Percentiles rank a stretch among this genome's conserved stretches.
phyloP scores from a whole-genome alignment of 2,113 vertebrate species.

The Ceyx margarethae region DNA sequence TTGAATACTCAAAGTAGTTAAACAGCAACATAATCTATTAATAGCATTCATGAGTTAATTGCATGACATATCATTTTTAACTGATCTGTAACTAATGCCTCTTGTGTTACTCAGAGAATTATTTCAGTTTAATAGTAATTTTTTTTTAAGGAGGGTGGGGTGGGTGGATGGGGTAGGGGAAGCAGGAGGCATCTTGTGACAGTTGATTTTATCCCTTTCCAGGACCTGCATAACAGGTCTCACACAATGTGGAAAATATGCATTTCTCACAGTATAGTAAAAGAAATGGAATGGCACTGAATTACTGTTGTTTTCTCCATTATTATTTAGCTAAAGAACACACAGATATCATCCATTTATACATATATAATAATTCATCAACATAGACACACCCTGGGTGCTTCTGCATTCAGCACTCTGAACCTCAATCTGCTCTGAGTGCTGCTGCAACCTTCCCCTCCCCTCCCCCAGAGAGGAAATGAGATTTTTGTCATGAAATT shows the following conservation, averaged over 20 bases:
- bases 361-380: too few species aligned
- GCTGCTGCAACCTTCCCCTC: not conserved
- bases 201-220: not conserved
- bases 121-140: not conserved
- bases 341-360: too few species aligned
- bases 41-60: not conserved
- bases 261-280: not conserved
- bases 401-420: not conserved
- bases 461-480: not conserved
- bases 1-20: not conserved
- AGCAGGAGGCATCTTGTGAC: not conserved
- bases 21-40: not conserved
- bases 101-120: not conserved
- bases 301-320: not conserved
- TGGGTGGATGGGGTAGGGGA: accelerated
- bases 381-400: not conserved
- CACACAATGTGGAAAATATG: not conserved
- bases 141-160: not conserved
- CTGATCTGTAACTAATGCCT: not conserved
- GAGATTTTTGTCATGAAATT: not conserved
- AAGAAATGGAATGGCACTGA: not conserved
- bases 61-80: not conserved
- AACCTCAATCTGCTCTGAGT: not conserved
- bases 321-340: not conserved
- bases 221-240: not conserved